A percentile compares a stretch with the other conserved stretches of the same genome.
Evolutionary conservation across 1,140 invertebrate genomes (phyloP).

Genomic region (Drosophila hydei): DNA sequence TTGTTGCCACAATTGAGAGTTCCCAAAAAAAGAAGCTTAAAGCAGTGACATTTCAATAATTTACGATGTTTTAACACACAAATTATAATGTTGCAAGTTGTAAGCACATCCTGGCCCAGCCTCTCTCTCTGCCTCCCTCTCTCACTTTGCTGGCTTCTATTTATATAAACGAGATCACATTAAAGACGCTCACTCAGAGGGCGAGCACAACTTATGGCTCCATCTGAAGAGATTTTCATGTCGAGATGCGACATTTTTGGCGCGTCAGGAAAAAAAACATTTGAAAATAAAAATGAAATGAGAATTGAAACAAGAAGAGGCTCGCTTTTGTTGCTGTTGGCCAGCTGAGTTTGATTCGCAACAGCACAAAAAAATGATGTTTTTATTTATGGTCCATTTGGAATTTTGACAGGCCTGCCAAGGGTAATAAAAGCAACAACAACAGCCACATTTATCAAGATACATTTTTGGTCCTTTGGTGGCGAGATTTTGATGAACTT

Average conservation of each 20-base stretch:
- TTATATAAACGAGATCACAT: conserved; percentile 67
- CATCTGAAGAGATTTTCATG: conserved; percentile 57
- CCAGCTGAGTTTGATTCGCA: conserved; percentile 42
- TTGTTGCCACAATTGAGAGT: conserved; percentile 72
- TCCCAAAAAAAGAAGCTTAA: conserved; percentile 46
- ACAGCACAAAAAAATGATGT: conserved; percentile 71
- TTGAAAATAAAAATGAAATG: conserved; percentile 6
- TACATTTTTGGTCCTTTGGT: conserved; percentile 28
- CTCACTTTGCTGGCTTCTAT: conserved; percentile 52
- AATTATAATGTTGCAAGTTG: conserved; percentile 81
- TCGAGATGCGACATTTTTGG: conserved; percentile 61
- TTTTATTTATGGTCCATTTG: conserved; percentile 83
- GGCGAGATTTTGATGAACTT: conserved; percentile 74
- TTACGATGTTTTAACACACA: conserved; percentile 83
- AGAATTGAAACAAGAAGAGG: conserved; percentile 29
- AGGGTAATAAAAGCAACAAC: conserved; percentile 63
- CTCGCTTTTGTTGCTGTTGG: conserved; percentile 22
- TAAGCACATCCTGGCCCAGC: conserved; percentile 47
- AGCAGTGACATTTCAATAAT: conserved; percentile 75
- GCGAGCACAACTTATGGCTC: conserved; percentile 61
- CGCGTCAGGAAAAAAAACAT: conserved; percentile 33
- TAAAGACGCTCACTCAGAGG: conserved; percentile 48
- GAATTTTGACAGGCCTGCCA: conserved; percentile 78
- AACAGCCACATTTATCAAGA: conserved; percentile 67
- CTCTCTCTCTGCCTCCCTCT: background rate